Base-by-base conservation (phyloP, 2,888 invertebrate species). In the Aspidapion aeneum region DNA sequence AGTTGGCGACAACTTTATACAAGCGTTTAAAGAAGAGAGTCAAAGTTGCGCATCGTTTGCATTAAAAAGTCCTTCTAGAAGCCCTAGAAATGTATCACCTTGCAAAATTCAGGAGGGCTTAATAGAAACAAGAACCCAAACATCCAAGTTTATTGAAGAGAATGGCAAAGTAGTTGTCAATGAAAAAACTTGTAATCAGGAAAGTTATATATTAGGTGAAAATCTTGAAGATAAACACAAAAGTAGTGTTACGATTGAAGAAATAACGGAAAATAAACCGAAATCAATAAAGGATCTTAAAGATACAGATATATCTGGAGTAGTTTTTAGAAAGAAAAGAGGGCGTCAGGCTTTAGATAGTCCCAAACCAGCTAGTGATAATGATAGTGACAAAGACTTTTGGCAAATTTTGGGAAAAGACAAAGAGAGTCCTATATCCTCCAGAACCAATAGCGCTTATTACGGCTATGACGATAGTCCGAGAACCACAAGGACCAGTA, bases 351-450 rank as follows among this genome's bases (percentile, higher is more conserved):
- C 48, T 7, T 21, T 21, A 60, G 20, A 22, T 55, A 52, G 20
- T 21, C 50, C 21, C 48, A 16, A 55, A 35, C 12, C 19, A 62
- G 49, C 17, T 21, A 20, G 20, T 12, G 51, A 62, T 18, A 35
- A 60, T 12, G 54, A 62, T 17, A 35, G 18, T 17, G 55, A 57
- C 17, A 49, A 56, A 35, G 61, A 61, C 35, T 58, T 21, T 21
- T 52, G 60, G 52, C 49, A 21, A 16, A 19, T 59, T 55, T 55
- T 52, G 18, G 58, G 58, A 22, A 49, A 16, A 19, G n/a, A 49
- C 5, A 21, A 58, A 22, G 58, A 48, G 9, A 49, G 17, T 19
- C 17, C 18, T 2, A 21, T 18, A n/a, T 49, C 48, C 9, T 18
- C 52, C 5, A 52, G 19, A 52, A 35, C 35, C 3, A 35, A 35